Percentiles rank a stretch among this genome's conserved stretches.
phyloP scores from a whole-genome alignment of 2,888 invertebrate genomes.

The Carterocephalus palaemon region DNA sequence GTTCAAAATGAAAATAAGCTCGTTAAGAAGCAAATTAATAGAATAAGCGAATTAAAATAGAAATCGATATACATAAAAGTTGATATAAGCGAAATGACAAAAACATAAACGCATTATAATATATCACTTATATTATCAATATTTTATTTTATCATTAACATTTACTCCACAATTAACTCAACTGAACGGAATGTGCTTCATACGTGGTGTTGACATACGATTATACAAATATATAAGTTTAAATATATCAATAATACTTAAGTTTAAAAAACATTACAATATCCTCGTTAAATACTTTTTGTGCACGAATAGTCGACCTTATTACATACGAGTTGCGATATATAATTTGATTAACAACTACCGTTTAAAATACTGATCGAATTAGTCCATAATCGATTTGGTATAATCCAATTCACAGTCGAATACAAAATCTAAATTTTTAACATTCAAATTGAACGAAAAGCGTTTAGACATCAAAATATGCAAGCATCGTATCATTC shows the following conservation, averaged over 20 bases:
- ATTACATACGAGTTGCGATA: slow-evolving; percentile 52
- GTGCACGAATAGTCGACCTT: slow-evolving; percentile 63
- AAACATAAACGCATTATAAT: slow-evolving; percentile 9
- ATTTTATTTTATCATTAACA: slow-evolving; percentile 44
- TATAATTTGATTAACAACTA: slow-evolving; percentile 48
- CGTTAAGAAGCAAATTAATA: too few species aligned
- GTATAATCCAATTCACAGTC: slow-evolving; percentile 27
- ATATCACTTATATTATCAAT: slow-evolving; percentile 38
- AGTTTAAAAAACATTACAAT: slow-evolving; percentile 42
- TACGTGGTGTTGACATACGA: slow-evolving; percentile 56
- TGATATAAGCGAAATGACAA: slow-evolving; percentile 7
- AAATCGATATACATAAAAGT: slow-evolving; percentile 13
- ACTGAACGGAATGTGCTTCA: slow-evolving; percentile 74
- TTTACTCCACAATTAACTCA: slow-evolving; percentile 41
- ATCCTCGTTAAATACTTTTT: slow-evolving; percentile 62
- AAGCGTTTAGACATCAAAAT: slow-evolving; percentile 41
- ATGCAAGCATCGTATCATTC: slow-evolving; percentile 46
- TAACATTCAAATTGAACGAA: slow-evolving; percentile 21
- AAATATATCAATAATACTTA: slow-evolving; percentile 59
- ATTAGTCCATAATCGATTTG: slow-evolving; percentile 35
- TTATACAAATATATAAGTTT: slow-evolving; percentile 31
- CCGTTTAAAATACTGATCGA: slow-evolving; percentile 54
- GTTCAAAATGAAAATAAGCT: too few species aligned
- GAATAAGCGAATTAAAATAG: too few species aligned
- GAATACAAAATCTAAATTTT: slow-evolving; percentile 16